Evolutionary conservation across 2,888 invertebrate genomes (phyloP), one percentile per base, ranked within the genome.

Genomic region (Macrosoma leucophasiata): DNA sequence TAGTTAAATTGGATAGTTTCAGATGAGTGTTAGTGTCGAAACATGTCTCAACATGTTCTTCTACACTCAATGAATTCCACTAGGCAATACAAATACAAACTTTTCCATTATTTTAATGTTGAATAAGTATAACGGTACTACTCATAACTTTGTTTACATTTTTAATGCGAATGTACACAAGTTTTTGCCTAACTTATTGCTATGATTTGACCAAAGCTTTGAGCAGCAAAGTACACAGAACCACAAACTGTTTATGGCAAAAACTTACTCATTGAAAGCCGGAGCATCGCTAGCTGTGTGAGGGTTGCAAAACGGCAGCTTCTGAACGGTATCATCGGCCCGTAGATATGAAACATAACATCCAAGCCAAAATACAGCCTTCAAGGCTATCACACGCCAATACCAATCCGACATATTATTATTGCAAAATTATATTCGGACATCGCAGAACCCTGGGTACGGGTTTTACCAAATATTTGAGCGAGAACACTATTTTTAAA

Each of bases 371-470:
- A 82, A 70, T 17, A 67, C 67, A 36, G 72, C 62, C 52, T 73
- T 74, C 34, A 77, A 48, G 50, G 68, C 70, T 51, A 77, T 63
- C 48, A 75, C 63, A 59, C 72, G 66, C 79, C 78, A 75, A 75
- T 71, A 75, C 79, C 79, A 79, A 44, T 65, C 62, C 66, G 73
- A 77, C 82, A 84, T 84, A 74, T 67, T 82, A 66, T 55, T 64
- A 63, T 58, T 45, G 62, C 58, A 52, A 72, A 73, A 72, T 61
- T 62, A 72, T 62, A 63, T 62, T 59, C 60, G 67, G 58, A 70
- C 82, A 82, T 82, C 55, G 68, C 77, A 77, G 64, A 46, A 53
- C 53, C 46, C 58, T 58, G 52, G 45, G 17, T 31, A 36, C 52
- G 47, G 49, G 49, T 52, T 62, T 68, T 62, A 51, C 58, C 40